Percentiles rank a stretch among this genome's conserved stretches.
Evolutionary conservation across 2,113 vertebrate genomes (phyloP).

Genomic region (Oenanthe melanoleuca): DNA sequence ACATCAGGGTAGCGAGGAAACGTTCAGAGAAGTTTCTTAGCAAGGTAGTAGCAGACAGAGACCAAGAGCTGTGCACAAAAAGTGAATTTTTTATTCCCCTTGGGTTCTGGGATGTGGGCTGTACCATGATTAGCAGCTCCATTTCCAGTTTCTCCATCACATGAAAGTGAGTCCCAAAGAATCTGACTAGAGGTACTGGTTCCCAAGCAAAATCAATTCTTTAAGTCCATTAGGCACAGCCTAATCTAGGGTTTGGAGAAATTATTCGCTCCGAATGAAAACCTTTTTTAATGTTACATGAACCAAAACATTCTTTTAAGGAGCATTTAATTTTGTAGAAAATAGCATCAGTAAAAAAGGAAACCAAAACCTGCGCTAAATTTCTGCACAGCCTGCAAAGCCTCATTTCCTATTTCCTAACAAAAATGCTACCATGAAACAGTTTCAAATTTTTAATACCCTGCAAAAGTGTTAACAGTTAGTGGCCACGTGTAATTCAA

Average conservation of each 20-base stretch:
- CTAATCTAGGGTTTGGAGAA: not conserved
- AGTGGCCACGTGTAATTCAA: not conserved
- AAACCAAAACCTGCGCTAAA: not conserved
- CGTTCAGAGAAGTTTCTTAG: not conserved
- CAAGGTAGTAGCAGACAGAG: not conserved
- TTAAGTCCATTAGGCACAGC: not conserved
- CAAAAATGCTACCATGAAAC: not conserved
- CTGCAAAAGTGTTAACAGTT: not conserved
- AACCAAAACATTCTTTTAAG: not conserved
- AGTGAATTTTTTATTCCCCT: not conserved
- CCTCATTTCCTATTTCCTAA: not conserved
- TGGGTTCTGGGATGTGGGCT: not conserved
- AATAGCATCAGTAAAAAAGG: not conserved
- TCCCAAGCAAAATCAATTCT: not conserved
- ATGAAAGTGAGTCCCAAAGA: not conserved
- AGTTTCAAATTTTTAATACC: not conserved
- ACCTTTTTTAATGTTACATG: not conserved
- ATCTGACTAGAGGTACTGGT: not conserved
- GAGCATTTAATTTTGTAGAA: not conserved
- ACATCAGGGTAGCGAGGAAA: not conserved
- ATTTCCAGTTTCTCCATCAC: not conserved
- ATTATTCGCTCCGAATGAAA: not conserved
- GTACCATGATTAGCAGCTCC: not conserved
- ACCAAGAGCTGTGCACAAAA: not conserved
- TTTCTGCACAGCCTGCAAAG: not conserved